Conservation (phyloP, 2,797 vertebrate species). For the Chelonia mydas region DNA sequence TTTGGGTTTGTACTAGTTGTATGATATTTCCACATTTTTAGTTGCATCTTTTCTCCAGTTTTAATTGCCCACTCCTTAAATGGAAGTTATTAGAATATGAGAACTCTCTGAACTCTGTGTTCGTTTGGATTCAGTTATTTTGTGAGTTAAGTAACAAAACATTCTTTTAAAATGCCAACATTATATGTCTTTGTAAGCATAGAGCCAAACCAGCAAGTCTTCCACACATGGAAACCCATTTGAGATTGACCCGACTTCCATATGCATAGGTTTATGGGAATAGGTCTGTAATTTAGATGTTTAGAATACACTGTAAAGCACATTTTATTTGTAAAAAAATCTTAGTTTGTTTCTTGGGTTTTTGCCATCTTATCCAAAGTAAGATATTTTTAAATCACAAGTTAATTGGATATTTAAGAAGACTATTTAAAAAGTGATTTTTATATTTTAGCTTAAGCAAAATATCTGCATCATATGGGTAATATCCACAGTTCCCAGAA, state of each 20-base stretch:
- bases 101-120: conserved; percentile 55
- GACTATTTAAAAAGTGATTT: conserved; percentile 41
- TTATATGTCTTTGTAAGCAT: neutral
- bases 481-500: conserved; percentile 44
- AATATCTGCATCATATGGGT: conserved; percentile 25
- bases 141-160: conserved; percentile 58
- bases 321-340: conserved; percentile 26
- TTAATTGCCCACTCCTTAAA: neutral
- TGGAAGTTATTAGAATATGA: conserved; percentile 33
- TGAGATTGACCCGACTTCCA: neutral
- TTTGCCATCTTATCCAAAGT: conserved; percentile 30
- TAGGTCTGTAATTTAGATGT: conserved; percentile 3
- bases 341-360: conserved; percentile 47
- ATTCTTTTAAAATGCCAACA: neutral
- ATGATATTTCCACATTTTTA: conserved; percentile 27
- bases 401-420: conserved; percentile 57
- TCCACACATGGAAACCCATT: neutral
- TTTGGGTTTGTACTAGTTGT: conserved; percentile 54
- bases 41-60: conserved; percentile 30
- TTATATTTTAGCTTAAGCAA: conserved; percentile 52
- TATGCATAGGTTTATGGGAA: neutral
- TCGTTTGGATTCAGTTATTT: conserved; percentile 64
- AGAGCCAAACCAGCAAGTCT: neutral
- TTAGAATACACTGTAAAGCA: conserved; percentile 22
- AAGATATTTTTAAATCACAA: conserved; percentile 41